phyloP scores from a whole-genome alignment of 2,888 invertebrate species.

The Loripinus fragilis region DNA sequence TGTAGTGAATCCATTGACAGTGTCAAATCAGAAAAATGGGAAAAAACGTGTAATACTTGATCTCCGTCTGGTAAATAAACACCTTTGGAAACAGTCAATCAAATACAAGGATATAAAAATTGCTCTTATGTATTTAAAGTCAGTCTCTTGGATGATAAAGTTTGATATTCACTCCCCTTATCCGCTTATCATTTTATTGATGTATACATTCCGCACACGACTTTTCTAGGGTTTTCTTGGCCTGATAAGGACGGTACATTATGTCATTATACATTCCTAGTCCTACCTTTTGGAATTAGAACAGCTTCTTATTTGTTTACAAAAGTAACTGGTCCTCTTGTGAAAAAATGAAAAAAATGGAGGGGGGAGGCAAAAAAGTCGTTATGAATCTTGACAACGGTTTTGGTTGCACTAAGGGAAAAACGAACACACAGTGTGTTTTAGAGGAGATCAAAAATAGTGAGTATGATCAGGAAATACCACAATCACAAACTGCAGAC shows the following conservation, averaged over 20 bases:
- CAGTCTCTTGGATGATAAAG: not conserved
- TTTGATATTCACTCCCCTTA: constrained; percentile 15
- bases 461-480: too few species aligned
- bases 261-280: constrained; percentile 34
- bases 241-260: not conserved
- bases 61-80: not conserved
- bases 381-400: too few species aligned
- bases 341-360: too few species aligned
- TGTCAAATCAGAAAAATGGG: too few species aligned
- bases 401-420: constrained; percentile 23
- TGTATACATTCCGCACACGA: not conserved
- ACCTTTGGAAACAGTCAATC: constrained; percentile 10
- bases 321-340: too few species aligned
- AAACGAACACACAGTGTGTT: too few species aligned
- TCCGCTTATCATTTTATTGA: constrained; percentile 23
- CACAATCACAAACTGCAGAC: too few species aligned
- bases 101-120: not conserved
- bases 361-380: too few species aligned
- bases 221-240: not conserved
- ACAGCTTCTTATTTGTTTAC: too few species aligned
- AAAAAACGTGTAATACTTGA: too few species aligned
- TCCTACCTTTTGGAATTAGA: constrained; percentile 37
- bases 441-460: too few species aligned
- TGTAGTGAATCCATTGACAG: not conserved
- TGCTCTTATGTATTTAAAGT: constrained; percentile 13